Percentiles rank a stretch among this genome's conserved stretches.
These are phyloP conservation scores for Spodoptera littoralis DNA, from an alignment of 2,888 invertebrate genomes.

Conservation along the genomic window DNA sequence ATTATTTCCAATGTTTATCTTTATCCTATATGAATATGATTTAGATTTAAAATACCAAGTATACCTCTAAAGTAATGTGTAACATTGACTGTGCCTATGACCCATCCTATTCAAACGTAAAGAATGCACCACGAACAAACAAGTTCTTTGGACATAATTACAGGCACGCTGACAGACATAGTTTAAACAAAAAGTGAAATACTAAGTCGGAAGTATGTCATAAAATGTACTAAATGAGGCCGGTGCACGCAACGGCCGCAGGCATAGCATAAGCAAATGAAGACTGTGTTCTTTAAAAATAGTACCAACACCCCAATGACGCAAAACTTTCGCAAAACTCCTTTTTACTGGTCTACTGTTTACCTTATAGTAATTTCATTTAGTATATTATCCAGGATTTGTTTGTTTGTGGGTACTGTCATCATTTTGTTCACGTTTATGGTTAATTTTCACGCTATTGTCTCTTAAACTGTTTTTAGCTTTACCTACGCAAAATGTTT, in stretches of 20 bases:
- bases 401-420: slow-evolving; percentile 18
- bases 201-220: slow-evolving; percentile 83
- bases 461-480: no score
- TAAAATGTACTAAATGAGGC: slow-evolving; percentile 83
- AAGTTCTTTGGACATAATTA: slow-evolving; percentile 60
- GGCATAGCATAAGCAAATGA: slow-evolving; percentile 63
- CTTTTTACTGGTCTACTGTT: slow-evolving; percentile 50
- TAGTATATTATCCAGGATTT: slow-evolving; percentile 36
- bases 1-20: no score
- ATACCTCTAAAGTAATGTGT: no score
- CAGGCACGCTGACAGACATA: slow-evolving; percentile 70
- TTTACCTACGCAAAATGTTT: no score
- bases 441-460: slow-evolving; percentile 36
- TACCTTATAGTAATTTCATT: slow-evolving; percentile 51
- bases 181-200: slow-evolving; percentile 87
- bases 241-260: slow-evolving; percentile 75
- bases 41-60: no score
- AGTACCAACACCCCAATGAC: slow-evolving; percentile 57
- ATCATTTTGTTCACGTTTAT: slow-evolving; percentile 33
- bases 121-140: slow-evolving; percentile 39
- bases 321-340: slow-evolving; percentile 62
- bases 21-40: no score
- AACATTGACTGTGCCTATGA: not conserved
- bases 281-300: slow-evolving; percentile 72
- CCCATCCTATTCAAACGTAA: slow-evolving; percentile 36